phyloP scores from a whole-genome alignment of 2,888 invertebrate genomes.

The Agrochola lota region DNA sequence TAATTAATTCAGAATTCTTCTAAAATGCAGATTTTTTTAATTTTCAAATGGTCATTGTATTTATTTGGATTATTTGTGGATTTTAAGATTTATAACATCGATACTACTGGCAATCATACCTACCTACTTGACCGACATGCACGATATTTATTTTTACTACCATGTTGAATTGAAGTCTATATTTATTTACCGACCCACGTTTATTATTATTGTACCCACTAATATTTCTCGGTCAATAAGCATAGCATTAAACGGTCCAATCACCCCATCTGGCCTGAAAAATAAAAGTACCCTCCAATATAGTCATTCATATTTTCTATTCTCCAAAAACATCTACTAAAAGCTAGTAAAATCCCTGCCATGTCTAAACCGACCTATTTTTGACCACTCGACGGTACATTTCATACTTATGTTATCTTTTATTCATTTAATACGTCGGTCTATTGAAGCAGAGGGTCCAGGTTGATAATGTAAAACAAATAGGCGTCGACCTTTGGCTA shows the following conservation, averaged over 20 bases:
- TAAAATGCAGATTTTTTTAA: background rate
- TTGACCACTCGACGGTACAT: constrained; percentile 8
- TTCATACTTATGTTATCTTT: constrained; percentile 50
- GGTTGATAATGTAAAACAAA: constrained; percentile 67
- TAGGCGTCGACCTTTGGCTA: constrained; percentile 44
- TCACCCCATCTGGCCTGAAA: background rate
- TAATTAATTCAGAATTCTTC: constrained; percentile 18
- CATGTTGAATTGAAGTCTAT: background rate
- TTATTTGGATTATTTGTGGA: background rate
- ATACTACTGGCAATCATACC: background rate
- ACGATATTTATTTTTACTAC: background rate
- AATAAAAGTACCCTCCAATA: background rate
- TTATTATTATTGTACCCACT: background rate
- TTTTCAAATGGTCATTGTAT: background rate
- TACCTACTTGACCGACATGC: background rate
- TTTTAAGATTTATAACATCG: background rate
- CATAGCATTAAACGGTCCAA: constrained; percentile 8
- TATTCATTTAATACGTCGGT: constrained; percentile 53
- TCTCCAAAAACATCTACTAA: constrained; percentile 22
- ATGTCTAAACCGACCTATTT: background rate
- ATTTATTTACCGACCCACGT: background rate
- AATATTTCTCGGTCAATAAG: background rate
- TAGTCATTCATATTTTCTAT: background rate
- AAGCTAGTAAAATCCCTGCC: background rate
- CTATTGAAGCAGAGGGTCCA: constrained; percentile 37